Conservation (phyloP, 2,113 vertebrate species). For the Nanorana parkeri region DNA sequence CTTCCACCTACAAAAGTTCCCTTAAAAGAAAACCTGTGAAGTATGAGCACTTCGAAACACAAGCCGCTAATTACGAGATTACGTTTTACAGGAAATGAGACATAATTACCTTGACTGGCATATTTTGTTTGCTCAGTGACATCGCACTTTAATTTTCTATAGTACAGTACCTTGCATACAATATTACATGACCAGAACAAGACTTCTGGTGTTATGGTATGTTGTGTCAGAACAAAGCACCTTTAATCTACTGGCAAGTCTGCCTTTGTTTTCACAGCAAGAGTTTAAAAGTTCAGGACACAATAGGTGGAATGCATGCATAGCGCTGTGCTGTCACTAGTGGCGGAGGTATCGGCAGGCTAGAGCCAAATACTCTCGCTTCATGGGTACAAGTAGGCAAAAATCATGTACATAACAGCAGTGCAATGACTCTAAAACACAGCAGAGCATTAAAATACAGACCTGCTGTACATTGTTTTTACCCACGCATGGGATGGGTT, state of each 20-base stretch:
- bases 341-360: neutral
- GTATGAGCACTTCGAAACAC: neutral
- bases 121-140: neutral
- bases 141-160: neutral
- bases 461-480: too few species aligned
- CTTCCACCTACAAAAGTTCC: neutral
- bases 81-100: neutral
- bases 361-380: too few species aligned
- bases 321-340: neutral
- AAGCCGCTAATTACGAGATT: neutral
- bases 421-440: too few species aligned
- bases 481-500: too few species aligned
- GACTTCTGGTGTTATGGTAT: neutral
- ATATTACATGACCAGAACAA: neutral
- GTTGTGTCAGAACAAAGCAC: neutral
- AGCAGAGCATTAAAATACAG: too few species aligned
- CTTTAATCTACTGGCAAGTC: conserved; percentile 14
- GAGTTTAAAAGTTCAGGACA: conserved; percentile 30
- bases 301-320: conserved; percentile 4
- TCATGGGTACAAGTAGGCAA: too few species aligned
- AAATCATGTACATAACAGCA: too few species aligned
- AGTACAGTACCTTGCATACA: neutral
- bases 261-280: neutral
- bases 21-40: neutral
- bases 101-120: neutral